These are phyloP conservation scores for Pseudorhombus dupliciocellatus DNA, from an alignment of 2,113 vertebrate genomes.

Conservation along the genomic window DNA sequence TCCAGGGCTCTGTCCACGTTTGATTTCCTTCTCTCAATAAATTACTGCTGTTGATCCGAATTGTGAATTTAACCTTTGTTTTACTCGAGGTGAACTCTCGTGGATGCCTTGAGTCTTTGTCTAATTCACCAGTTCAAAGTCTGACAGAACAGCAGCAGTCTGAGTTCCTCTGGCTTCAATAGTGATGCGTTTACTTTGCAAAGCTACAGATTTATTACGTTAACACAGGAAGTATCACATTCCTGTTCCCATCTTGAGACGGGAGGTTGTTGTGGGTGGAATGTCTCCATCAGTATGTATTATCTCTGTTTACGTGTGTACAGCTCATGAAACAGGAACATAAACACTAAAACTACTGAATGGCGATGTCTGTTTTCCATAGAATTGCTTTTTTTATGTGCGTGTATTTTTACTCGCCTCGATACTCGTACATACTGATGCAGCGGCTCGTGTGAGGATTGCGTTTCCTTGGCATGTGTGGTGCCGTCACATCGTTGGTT, in stretches of 20 bases:
- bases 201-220: constrained; percentile 56
- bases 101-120: constrained; percentile 40
- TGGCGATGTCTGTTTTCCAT: constrained; percentile 42
- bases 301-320: constrained; percentile 27
- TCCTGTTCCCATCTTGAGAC: constrained; percentile 2
- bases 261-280: constrained; percentile 10
- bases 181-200: constrained; percentile 64
- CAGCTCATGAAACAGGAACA: constrained; percentile 12
- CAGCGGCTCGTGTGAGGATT: constrained; percentile 27
- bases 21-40: constrained; percentile 59
- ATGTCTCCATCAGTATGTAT: constrained; percentile 22
- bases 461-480: neutral
- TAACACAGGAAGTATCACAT: constrained; percentile 48
- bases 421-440: neutral
- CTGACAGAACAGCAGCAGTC: constrained; percentile 43
- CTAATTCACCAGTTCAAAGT: constrained; percentile 57
- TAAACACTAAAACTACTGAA: constrained; percentile 18
- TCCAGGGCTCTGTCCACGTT: neutral
- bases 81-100: constrained; percentile 24
- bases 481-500: constrained; percentile 1
- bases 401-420: constrained; percentile 10
- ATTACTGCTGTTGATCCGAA: constrained; percentile 50
- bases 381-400: constrained; percentile 30
- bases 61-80: constrained; percentile 3
- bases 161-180: constrained; percentile 50